phyloP scores from a whole-genome alignment of 2,888 invertebrate genomes.

The Protula sp. region DNA sequence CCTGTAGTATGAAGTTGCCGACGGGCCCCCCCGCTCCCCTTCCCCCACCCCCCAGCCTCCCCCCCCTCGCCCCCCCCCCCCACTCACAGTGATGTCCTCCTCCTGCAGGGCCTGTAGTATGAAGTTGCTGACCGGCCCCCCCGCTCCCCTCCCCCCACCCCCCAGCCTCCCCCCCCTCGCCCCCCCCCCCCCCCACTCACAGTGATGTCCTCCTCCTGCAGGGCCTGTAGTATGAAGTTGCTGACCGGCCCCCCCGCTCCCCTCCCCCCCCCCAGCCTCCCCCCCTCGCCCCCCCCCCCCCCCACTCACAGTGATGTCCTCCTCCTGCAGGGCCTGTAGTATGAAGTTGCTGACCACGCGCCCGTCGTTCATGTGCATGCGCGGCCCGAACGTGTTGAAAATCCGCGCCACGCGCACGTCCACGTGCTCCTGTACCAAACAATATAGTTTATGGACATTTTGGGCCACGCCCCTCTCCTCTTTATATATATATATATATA shows the following conservation, averaged over 20 bases:
- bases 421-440: conserved; percentile 72
- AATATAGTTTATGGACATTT: not conserved
- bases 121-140: conserved; percentile 99
- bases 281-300: too few relatives aligned
- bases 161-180: too few relatives aligned
- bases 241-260: too few relatives aligned
- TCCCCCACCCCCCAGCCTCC: too few relatives aligned
- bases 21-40: too few relatives aligned
- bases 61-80: too few relatives aligned
- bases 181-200: too few relatives aligned
- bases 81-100: conserved; percentile 82
- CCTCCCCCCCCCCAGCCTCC: too few relatives aligned
- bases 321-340: conserved; percentile 88
- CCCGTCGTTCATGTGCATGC: conserved; percentile 99
- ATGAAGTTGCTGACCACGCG: conserved; percentile 98
- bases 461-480: too few relatives aligned
- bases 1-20: conserved; percentile 96
- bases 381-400: conserved; percentile 97
- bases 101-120: conserved; percentile 93
- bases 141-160: too few relatives aligned
- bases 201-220: conserved; percentile 90
- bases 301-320: conserved; percentile 81
- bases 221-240: conserved; percentile 94
- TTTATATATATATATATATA: too few relatives aligned
- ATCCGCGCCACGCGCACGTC: conserved; percentile 93